These are phyloP conservation scores for Perithous albicinctus DNA, from an alignment of 2,888 invertebrate species.

Conservation along the genomic window DNA sequence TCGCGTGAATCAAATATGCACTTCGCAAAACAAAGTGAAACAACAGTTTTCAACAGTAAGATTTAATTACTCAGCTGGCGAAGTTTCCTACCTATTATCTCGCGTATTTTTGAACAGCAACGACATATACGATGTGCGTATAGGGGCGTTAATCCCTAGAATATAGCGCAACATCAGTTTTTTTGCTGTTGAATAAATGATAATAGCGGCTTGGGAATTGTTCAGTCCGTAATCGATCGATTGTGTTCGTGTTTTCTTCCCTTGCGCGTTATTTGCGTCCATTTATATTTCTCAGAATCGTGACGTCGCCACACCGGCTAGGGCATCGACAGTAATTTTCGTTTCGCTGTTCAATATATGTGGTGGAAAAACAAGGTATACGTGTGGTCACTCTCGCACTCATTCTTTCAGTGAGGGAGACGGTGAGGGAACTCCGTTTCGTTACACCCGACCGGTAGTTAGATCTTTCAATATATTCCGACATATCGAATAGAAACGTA, in stretches of 20 bases:
- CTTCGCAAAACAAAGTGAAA: too few relatives aligned
- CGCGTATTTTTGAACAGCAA: slow-evolving; percentile 1
- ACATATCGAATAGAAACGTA: not conserved
- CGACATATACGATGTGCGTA: not conserved
- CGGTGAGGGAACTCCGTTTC: not conserved
- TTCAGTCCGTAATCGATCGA: slow-evolving; percentile 49
- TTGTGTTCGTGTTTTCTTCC: slow-evolving; percentile 9
- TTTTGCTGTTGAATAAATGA: slow-evolving; percentile 58
- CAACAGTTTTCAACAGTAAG: too few relatives aligned
- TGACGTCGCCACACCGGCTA: slow-evolving; percentile 28
- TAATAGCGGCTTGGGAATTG: slow-evolving; percentile 34
- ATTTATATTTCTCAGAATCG: slow-evolving; percentile 1
- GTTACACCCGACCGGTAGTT: not conserved
- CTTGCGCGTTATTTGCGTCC: slow-evolving; percentile 4
- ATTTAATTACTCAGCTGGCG: too few relatives aligned
- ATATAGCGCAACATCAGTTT: slow-evolving; percentile 10
- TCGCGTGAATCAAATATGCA: too few relatives aligned
- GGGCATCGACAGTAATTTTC: slow-evolving; percentile 22
- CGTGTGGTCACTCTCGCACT: slow-evolving; percentile 2
- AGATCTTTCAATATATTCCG: not conserved
- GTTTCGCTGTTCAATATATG: slow-evolving; percentile 4
- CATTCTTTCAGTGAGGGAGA: slow-evolving; percentile 33
- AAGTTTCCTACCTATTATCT: too few relatives aligned
- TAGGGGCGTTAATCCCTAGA: not conserved
- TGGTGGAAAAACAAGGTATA: slow-evolving; percentile 18